Conservation (phyloP, 2,797 vertebrate species). For the Synaphobranchus kaupii region DNA sequence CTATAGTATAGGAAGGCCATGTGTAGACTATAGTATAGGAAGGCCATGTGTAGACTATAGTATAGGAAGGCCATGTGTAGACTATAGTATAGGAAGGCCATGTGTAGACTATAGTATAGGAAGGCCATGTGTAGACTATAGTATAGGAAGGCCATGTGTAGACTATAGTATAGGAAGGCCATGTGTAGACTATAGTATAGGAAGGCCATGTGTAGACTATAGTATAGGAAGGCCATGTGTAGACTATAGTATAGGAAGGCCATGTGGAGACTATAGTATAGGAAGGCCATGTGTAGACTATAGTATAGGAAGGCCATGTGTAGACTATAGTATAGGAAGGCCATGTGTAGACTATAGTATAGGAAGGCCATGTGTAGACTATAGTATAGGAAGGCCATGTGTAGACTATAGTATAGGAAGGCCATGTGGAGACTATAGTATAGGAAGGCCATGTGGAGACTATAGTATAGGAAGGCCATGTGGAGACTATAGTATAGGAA, state of each 20-base stretch:
- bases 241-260: background rate
- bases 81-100: background rate
- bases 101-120: background rate
- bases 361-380: background rate
- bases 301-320: background rate
- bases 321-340: background rate
- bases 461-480: background rate
- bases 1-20: background rate
- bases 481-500: background rate
- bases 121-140: background rate
- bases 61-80: background rate
- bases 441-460: background rate
- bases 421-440: background rate
- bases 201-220: background rate
- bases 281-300: background rate
- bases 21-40: background rate
- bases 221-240: background rate
- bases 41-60: background rate
- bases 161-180: background rate
- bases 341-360: too few species aligned
- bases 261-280: too few species aligned
- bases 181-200: too few species aligned
- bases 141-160: background rate
- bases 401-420: background rate
- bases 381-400: background rate